phyloP scores from a whole-genome alignment of 2,797 vertebrate species.

The Erithacus rubecula region DNA sequence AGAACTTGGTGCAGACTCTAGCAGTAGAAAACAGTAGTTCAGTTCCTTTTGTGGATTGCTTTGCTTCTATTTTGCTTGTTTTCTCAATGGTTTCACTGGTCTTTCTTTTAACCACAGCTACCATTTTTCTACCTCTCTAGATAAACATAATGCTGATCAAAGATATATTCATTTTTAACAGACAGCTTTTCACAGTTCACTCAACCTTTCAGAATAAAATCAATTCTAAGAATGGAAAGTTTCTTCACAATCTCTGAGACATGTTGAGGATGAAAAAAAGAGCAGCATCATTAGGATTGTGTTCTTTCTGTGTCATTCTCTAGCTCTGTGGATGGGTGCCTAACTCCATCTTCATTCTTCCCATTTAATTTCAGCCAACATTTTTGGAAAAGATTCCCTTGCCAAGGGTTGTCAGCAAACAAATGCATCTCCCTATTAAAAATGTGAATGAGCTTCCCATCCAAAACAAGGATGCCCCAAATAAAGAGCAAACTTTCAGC shows the following conservation, averaged over 20 bases:
- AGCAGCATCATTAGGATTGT: neutral
- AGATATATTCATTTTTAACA: neutral
- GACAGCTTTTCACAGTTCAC: neutral
- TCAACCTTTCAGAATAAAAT: neutral
- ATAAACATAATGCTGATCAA: neutral
- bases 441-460: neutral
- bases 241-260: neutral
- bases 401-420: neutral
- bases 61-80: neutral
- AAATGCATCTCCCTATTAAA: neutral
- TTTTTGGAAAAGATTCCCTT: neutral
- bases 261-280: neutral
- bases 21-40: constrained; percentile 66
- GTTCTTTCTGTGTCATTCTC: neutral
- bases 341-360: neutral
- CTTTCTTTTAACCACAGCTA: neutral
- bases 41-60: neutral
- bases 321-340: neutral
- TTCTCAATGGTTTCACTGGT: neutral
- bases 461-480: neutral
- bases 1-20: constrained; percentile 80
- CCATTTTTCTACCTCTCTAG: neutral
- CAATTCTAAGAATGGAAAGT: neutral
- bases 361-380: neutral
- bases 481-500: neutral